Conservation (phyloP, 30 jellyfish, hydroid and myxozoan genomes). For the Hydra vulgaris region DNA sequence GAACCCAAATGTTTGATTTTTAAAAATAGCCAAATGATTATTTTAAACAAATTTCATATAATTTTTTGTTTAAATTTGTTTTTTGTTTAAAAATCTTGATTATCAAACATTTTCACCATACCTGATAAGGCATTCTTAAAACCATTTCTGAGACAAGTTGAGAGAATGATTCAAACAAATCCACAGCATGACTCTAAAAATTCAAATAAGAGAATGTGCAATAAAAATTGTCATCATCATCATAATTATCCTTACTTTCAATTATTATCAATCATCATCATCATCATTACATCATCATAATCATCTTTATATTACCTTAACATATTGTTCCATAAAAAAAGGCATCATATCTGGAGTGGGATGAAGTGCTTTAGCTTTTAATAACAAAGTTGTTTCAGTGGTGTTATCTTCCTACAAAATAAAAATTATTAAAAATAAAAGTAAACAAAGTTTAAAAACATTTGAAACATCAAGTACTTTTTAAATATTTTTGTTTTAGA, state of each 20-base stretch:
- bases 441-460: too few relatives aligned
- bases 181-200: conserved; percentile 88
- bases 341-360: conserved; percentile 90
- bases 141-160: conserved; percentile 91
- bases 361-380: conserved; percentile 39
- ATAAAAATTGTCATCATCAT: too few relatives aligned
- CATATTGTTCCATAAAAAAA: conserved; percentile 90
- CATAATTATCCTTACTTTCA: too few relatives aligned
- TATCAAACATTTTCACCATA: too few relatives aligned
- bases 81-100: too few relatives aligned
- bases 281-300: not conserved
- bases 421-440: not conserved
- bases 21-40: too few relatives aligned
- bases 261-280: not conserved
- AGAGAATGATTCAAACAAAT: conserved; percentile 87
- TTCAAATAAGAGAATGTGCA: not conserved
- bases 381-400: conserved; percentile 38
- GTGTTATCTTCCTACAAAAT: conserved; percentile 27
- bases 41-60: too few relatives aligned
- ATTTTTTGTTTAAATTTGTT: too few relatives aligned
- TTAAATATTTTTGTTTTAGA: too few relatives aligned
- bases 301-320: conserved; percentile 69
- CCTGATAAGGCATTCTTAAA: conserved; percentile 94
- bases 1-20: not conserved
- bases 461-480: too few relatives aligned